Base-by-base conservation (phyloP, 2,888 invertebrate genomes). In the Acrobasis repandana region DNA sequence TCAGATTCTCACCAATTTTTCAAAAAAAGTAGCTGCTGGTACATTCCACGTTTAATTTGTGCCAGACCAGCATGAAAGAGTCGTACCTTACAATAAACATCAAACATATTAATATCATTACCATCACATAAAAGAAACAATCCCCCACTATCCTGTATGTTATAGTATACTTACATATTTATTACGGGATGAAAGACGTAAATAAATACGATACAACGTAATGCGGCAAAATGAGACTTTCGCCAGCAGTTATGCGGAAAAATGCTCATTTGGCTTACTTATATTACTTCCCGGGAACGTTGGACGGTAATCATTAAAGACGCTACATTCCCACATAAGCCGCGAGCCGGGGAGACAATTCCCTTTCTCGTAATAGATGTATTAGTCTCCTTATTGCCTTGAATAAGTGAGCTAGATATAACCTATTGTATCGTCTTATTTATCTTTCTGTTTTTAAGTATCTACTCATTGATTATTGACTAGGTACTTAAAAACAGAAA, bases 251-350 rank as follows among this genome's bases (percentile, higher is more conserved):
- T 70, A 66, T 70, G 75, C 79, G 80, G 79, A 79, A 80, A 81
- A 82, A 80, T 75, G 76, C 70, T 84, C 77, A 82, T 84, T 83
- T 83, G 70, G 80, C 82, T 83, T 82, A 83, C 77, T 76, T 73
- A 75, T 77, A 80, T 74, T 77, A 74, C 76, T 76, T 74, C 68
- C 68, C 65, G 64, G 67, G 65, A 63, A 70, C 73, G 67, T 70
- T 61, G 72, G 71, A 58, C 54, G 54, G 54, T 54, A 43, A 54
- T 54, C 54, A 54, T 54, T 54, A 54, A 54, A 54, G 61, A 57
- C 56, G 51, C 50, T 57, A 50, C 56, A 56, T 61, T 56, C 56
- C 9, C 28, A 48, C 60, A 52, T 54, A 54, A 54, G 54, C 54
- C 38, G 38, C 38, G 18, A 51, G 51, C 10, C 15, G 51, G 5